Base-by-base conservation (phyloP, 53 echinoderm and acorn worm genomes). In the Luidia sarsii region DNA sequence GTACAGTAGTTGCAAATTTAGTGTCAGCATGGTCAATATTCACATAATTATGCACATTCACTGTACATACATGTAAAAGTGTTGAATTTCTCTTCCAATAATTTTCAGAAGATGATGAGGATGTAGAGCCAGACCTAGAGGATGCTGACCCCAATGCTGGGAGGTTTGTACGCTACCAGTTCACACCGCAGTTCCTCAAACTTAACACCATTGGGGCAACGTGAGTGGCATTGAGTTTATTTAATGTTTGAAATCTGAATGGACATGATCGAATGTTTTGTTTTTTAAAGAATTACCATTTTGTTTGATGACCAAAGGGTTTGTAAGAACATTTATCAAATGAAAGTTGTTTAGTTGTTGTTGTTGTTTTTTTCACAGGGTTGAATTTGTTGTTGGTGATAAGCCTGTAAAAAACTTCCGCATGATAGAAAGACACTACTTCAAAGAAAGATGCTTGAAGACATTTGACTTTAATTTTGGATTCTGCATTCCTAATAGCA, bases 391-490 rank as follows among this genome's bases (percentile, higher is more conserved):
- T 34, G 97, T 96, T 1, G 97, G 93, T 32, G 97, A 96, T 53
- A 90, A 96, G 55, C 91, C 97, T 51, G 93, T 96, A 49, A 93
- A 83, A 79, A 96, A 93, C 83, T 96, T 96, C 82, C 80, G 97
- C 59, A 96, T 96, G 97, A 96, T 96, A 31, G 97, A 96, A 83
- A 88, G 93, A 48, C 97, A 96, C 73, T 96, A 96, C 86, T 96
- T 93, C 86, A 85, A 89, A 63, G 97, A 93, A 24, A 70, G 87
- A 54, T 82, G 93, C 70, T 86, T 96, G 54, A 96, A 96, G 84
- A 96, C 91, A 65, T 96, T 96, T 75, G 97, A 96, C 67, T 96
- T 96, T 61, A 96, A 96, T 79, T 96, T 96, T 89, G 97, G 93
- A 48, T 96, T 96, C 79, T 91, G 90, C 87, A 96, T 96, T 90